Evolutionary conservation across 1,140 invertebrate genomes (phyloP).

Genomic region (Chironomus tepperi): DNA sequence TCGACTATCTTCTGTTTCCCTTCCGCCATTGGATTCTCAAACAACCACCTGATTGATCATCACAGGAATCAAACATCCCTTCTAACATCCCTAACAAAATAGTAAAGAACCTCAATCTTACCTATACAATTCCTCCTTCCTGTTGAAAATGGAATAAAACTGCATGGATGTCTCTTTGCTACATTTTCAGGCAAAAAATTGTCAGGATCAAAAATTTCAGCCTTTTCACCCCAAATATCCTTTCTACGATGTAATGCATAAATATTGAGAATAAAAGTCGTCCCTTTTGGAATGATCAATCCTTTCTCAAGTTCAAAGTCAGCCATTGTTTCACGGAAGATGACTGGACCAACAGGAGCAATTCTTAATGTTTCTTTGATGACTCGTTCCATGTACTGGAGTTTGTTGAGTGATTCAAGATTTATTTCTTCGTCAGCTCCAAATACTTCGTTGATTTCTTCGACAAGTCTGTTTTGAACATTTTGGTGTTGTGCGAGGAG

Average conservation of each 20-base stretch:
- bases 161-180: conserved; percentile 37
- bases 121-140: conserved; percentile 50
- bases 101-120: conserved; percentile 24
- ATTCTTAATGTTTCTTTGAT: conserved; percentile 40
- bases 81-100: too few species aligned
- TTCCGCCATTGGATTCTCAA: too few species aligned
- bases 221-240: conserved; percentile 45
- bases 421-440: neutral
- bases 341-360: conserved; percentile 37
- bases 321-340: conserved; percentile 26
- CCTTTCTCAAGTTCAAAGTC: conserved; percentile 13
- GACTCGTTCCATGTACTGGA: conserved; percentile 39
- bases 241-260: conserved; percentile 41
- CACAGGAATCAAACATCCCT: too few species aligned
- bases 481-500: conserved; percentile 7
- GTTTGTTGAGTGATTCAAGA: conserved; percentile 28
- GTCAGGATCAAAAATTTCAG: conserved; percentile 54
- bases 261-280: conserved; percentile 31
- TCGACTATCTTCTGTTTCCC: too few species aligned
- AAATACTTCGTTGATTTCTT: conserved; percentile 20
- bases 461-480: conserved; percentile 17
- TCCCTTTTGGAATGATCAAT: conserved; percentile 31
- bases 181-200: conserved; percentile 50
- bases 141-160: conserved; percentile 52
- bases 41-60: too few species aligned